These are phyloP conservation scores for Amblyornis subalaris DNA, from an alignment of 2,113 vertebrate species.

Conservation along the genomic window DNA sequence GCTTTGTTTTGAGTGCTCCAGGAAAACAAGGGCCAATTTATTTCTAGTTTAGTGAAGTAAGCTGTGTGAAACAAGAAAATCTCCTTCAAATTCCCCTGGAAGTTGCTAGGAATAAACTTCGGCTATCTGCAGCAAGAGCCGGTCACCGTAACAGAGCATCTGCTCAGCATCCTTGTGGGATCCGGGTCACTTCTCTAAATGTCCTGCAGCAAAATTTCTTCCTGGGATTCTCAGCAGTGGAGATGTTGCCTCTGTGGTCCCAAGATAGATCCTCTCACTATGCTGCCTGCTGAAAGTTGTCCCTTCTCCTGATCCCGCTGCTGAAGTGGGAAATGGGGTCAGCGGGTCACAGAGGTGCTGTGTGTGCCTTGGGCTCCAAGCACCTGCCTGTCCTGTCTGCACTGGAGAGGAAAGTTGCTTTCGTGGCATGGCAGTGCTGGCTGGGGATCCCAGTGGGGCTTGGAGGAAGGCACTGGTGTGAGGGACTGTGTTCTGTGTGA, in stretches of 20 bases:
- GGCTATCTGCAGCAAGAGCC: neutral
- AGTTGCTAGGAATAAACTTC: neutral
- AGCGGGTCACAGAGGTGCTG: neutral
- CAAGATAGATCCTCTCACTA: neutral
- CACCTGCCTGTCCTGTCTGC: neutral
- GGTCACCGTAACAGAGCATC: neutral
- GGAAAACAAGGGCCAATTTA: neutral
- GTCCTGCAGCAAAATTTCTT: neutral
- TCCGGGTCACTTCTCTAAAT: neutral
- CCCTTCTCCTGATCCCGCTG: neutral
- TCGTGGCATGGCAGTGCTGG: neutral
- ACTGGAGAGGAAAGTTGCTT: neutral
- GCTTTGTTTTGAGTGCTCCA: neutral
- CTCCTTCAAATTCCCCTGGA: neutral
- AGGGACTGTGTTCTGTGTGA: rapidly evolving
- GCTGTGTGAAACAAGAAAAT: neutral
- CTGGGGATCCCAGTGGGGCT: neutral
- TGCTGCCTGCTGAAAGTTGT: neutral
- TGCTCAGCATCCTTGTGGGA: neutral
- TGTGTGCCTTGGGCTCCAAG: neutral
- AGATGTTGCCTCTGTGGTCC: neutral
- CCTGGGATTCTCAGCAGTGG: neutral
- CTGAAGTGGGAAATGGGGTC: neutral
- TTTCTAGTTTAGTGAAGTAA: neutral
- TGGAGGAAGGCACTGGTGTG: neutral